Base-by-base conservation (phyloP, 2,113 vertebrate species). In the Ivindomyrus marchei region DNA sequence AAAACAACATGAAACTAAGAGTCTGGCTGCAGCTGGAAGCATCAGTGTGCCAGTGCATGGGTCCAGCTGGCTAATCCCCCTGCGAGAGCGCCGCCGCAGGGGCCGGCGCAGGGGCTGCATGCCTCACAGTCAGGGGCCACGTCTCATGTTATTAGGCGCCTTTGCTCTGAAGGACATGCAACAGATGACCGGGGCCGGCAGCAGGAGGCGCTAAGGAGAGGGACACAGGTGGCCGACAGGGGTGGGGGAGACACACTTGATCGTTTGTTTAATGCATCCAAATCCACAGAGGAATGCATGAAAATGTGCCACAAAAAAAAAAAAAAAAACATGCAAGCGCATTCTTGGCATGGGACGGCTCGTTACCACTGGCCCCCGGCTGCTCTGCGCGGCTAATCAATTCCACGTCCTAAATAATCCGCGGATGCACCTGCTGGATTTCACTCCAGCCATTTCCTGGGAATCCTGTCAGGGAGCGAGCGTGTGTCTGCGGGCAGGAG, bases 381-480 rank as follows among this genome's bases (percentile, higher is more conserved):
- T 87, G 89, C 87, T 52, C 87, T 85, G 92, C 58, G 74, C 80
- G 66, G 89, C 58, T 89, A 91, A 93, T 93, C 91, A 92, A 90
- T 92, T 92, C 21, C 89, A 70, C 56, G 62, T 88, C 90, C 90
- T 62, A 85, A 88, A 88, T 88, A 89, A 89, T 85, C 85, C 87
- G 88, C 56, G 66, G 89, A 49, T 13, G 90, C 91, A 90, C 90
- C 84, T 89, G 90, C 66, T 85, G 86, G 19, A 31, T 49, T 70
- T 77, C 87, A 86, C 89, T 92, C 80, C 87, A 56, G 47, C 27
- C 45, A 39, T 83, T 52, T 90, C 90, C 85, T 91, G 89, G 88
- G 91, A 90, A 93, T 46, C 52, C 56, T 77, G 19, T 53, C 49
- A 87, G 52, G 27, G 66, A 21, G 62, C 58, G 11, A 7, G 52